These are phyloP conservation scores for Agrochola circellaris DNA, from an alignment of 2,888 invertebrate species.

Conservation along the genomic window DNA sequence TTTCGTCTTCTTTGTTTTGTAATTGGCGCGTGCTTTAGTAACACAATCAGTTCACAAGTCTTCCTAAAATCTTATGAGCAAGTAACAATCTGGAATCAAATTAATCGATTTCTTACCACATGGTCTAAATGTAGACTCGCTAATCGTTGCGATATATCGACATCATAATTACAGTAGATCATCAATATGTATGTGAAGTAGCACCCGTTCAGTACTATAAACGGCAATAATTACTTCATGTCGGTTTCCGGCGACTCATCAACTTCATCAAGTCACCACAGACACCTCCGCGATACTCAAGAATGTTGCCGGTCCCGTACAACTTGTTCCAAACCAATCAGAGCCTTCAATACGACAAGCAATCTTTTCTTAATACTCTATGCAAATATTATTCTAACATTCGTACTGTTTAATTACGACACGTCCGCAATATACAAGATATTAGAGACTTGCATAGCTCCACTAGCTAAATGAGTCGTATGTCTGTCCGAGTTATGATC, in stretches of 20 bases:
- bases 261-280: conserved; percentile 59
- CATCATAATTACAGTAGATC: conserved; percentile 41
- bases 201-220: conserved; percentile 29
- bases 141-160: conserved; percentile 22
- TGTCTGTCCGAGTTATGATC: conserved; percentile 51
- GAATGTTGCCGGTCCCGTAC: conserved; percentile 72
- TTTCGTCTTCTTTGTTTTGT: not conserved
- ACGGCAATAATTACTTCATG: conserved; percentile 57
- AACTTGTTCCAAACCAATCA: conserved; percentile 68
- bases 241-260: conserved; percentile 68
- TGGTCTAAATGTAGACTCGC: conserved; percentile 1
- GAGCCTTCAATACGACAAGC: conserved; percentile 40
- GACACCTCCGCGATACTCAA: conserved; percentile 53
- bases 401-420: conserved; percentile 46
- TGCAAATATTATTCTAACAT: conserved; percentile 45
- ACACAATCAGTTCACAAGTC: not conserved
- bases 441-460: conserved; percentile 27
- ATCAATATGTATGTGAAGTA: conserved; percentile 45
- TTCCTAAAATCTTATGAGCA: not conserved
- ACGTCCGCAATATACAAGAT: conserved; percentile 41
- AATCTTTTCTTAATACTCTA: conserved; percentile 42
- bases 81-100: not conserved
- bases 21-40: not conserved
- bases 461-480: conserved; percentile 50
- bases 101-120: not conserved